Evolutionary conservation across 2,113 vertebrate species (phyloP), one percentile per base, ranked within the genome.

Genomic region (Macheiramphus alcinus): DNA sequence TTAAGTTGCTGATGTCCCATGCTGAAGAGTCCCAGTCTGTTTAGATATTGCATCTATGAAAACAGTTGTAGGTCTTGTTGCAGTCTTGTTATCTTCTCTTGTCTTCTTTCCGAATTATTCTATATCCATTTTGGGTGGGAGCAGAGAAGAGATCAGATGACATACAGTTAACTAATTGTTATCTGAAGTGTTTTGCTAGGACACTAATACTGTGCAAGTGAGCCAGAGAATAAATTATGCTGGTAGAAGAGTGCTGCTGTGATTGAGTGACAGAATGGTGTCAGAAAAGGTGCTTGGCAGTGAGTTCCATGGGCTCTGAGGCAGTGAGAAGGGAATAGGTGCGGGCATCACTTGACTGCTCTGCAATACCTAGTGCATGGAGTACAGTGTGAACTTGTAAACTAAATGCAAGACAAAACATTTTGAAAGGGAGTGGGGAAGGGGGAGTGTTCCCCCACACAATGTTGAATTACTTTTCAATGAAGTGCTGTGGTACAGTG

Each of bases 401-500:
- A 81, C 26, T 53, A 68, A 86, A 66, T 21, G 22, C 36, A 43
- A 42, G 58, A 43, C 21, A 32, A 80, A 92, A 29, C 11, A 3
- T 10, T 18, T 26, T 82, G 27, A 27, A 68, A 52, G 3, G 9
- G 26, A 1, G 1, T 43, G 20, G 13, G 26, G 32, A 7, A 7
- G 27, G 6, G 13, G 11, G 23, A 58, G 7, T 42, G 10, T 80
- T 88, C 34, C 42, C 12, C 29, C 29, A 15, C 0, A 1, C 38
- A 38, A 2, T 19, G 7, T 62, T 88, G 16, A 53, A 53, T 34
- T 65, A 32, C 61, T 80, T 80, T 88, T 68, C 25, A 73, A 32
- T 1, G 1, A 82, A 76, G 7, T 73, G 19, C 34, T 1, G 0
- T 47, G 22, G 16, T 47, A 3, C 19, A 16, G 5, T 56, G 23